phyloP scores from a whole-genome alignment of 2,113 vertebrate species.

The Tichodroma muraria region DNA sequence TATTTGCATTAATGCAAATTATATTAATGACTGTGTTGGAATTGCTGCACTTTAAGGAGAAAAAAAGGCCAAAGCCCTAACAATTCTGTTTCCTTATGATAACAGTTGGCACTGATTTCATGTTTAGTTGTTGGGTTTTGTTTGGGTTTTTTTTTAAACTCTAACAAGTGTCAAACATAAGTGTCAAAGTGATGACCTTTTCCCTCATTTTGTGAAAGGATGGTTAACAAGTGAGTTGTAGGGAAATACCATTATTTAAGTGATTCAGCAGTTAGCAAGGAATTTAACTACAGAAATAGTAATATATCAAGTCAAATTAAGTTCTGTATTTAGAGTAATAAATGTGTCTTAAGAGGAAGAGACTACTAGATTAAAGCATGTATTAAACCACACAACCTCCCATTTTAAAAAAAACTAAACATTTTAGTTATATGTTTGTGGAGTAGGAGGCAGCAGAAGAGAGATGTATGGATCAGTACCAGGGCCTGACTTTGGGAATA shows the following conservation, averaged over 20 bases:
- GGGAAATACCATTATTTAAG: not conserved
- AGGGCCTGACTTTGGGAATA: not conserved
- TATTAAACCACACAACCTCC: not conserved
- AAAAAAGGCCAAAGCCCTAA: not conserved
- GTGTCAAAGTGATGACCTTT: not conserved
- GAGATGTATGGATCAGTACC: not conserved
- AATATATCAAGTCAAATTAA: not conserved
- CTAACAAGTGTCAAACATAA: not conserved
- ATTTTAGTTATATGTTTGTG: not conserved
- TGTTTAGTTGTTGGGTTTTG: not conserved
- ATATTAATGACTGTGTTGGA: not conserved
- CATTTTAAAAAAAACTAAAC: not conserved
- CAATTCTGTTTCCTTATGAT: not conserved
- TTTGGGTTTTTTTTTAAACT: not conserved
- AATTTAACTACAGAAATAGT: not conserved
- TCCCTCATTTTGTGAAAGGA: not conserved
- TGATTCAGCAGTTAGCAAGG: not conserved
- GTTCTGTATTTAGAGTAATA: not conserved
- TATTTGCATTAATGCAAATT: not conserved
- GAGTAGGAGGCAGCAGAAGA: not conserved
- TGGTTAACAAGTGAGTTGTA: not conserved
- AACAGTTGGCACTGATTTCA: not conserved
- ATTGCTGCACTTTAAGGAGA: not conserved
- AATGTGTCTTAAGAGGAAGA: not conserved
- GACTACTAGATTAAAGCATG: not conserved